Base-by-base conservation (phyloP, 2,797 vertebrate genomes). In the Crax fasciolata region DNA sequence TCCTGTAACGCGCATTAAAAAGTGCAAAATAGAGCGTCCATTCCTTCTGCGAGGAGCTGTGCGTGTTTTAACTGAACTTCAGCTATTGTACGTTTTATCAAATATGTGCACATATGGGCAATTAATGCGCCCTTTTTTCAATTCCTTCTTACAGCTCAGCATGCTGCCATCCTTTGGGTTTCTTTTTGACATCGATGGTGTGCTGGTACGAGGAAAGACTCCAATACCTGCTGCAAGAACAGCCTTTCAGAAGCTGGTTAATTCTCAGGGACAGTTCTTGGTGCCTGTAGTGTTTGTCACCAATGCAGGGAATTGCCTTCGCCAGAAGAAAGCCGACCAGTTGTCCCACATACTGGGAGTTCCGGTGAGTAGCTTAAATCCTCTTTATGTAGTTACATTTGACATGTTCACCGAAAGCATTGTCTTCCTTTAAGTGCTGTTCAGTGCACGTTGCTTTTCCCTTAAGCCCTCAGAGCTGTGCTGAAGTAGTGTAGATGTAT, bases 281-380 rank as follows among this genome's bases (percentile, higher is more conserved):
- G 97, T 99, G 94, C 99, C 99, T 19, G 98, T 99, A 0, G 98
- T 99, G 4, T 99, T 99, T 30, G 98, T 99, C 84, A 99, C 99
- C 30, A 99, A 99, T 1, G 98, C 99, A 32, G 99, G 99, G 87
- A 99, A 98, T 77, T 99, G 98, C 95, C 98, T 99, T 54, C 98
- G 98, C 57, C 98, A 98, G 89, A 95, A 98, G 19, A 99, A 99
- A 93, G 99, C 99, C 2, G 97, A 98, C 54, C 98, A 99, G 96
- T 93, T 99, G 92, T 99, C 99, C 55, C 97, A 97, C 44, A 94
- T 99, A 5, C 97, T 99, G 89, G 98, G 98, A 11, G 96, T 99
- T 43, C 97, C 98, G 87, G 99, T 99, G 95, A 99, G 99, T 98
- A 75, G 15, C 7, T 20, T 27, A 52, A 87, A 57, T 32, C 32